A percentile compares a stretch with the other conserved stretches of the same genome.
phyloP scores from a whole-genome alignment of 2,888 invertebrate genomes.

The Anarsia innoxiella region DNA sequence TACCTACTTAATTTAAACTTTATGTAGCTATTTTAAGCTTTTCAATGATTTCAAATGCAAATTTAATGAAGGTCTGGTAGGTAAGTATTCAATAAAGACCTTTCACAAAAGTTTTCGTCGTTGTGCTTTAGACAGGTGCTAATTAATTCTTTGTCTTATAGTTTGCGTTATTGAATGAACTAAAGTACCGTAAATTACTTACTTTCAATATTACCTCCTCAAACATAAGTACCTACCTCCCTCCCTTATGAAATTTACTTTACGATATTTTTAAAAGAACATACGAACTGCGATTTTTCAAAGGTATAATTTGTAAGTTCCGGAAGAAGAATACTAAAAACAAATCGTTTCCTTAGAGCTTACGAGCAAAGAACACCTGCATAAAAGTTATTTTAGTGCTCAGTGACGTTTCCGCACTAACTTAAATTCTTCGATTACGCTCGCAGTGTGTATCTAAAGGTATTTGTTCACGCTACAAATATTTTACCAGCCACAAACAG shows the following conservation, averaged over 20 bases:
- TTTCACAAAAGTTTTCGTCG: background rate
- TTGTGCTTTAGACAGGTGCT: background rate
- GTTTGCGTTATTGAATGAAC: too few species aligned
- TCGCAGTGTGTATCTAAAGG: conserved; percentile 8
- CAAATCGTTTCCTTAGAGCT: conserved; percentile 11
- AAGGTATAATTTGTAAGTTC: too few species aligned
- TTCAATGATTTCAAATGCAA: background rate
- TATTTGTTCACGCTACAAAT: conserved; percentile 9
- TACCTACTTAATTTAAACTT: background rate
- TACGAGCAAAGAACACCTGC: conserved; percentile 13
- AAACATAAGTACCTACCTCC: too few species aligned
- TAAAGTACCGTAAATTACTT: too few species aligned
- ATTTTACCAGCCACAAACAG: too few species aligned
- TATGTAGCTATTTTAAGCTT: background rate
- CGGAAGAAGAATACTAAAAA: background rate
- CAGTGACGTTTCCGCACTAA: conserved; percentile 14
- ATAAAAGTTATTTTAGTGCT: conserved; percentile 15
- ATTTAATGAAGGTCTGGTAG: background rate
- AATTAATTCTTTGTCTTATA: too few species aligned
- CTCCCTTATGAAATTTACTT: too few species aligned
- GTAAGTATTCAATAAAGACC: background rate
- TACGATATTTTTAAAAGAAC: too few species aligned
- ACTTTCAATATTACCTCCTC: too few species aligned
- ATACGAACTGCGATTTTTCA: too few species aligned
- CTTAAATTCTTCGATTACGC: conserved; percentile 15